Evolutionary conservation across 2,113 vertebrate genomes (phyloP).

Genomic region (Chrysemys picta): DNA sequence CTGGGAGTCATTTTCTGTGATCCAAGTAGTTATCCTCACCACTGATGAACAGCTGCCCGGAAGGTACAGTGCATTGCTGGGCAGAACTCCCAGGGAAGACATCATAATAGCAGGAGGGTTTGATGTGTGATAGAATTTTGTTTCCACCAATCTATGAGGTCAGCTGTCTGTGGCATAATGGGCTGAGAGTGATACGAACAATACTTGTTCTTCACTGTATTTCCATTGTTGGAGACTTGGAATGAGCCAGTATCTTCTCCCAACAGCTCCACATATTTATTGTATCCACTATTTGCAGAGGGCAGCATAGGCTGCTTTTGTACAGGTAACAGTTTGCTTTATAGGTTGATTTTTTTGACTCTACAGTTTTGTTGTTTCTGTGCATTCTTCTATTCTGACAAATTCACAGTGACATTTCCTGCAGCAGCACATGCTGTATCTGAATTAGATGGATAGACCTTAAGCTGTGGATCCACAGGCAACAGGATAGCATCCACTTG

Average conservation of each 20-base stretch:
- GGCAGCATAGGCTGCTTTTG: conserved; percentile 36
- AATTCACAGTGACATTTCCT: background rate
- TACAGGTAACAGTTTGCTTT: conserved; percentile 29
- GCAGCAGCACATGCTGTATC: background rate
- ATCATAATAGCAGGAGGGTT: background rate
- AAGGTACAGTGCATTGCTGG: conserved; percentile 33
- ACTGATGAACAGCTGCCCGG: conserved; percentile 4
- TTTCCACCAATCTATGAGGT: background rate
- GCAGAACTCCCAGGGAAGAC: conserved; percentile 28
- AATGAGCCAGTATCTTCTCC: background rate
- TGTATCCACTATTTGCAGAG: conserved; percentile 17
- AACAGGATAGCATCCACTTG: background rate
- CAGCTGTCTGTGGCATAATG: conserved; percentile 2
- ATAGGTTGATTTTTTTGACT: conserved; percentile 19
- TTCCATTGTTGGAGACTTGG: conserved; percentile 5
- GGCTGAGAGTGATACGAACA: rapidly evolving
- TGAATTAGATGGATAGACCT: background rate
- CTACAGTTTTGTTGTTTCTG: conserved; percentile 9
- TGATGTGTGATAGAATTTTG: background rate
- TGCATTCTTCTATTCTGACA: conserved; percentile 8
- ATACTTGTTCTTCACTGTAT: conserved; percentile 19
- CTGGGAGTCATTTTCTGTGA: background rate
- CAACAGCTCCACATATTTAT: conserved; percentile 22
- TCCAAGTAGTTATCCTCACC: background rate
- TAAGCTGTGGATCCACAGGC: background rate